Conservation (phyloP, 2,797 vertebrate genomes). For the Gambusia yucatana region DNA sequence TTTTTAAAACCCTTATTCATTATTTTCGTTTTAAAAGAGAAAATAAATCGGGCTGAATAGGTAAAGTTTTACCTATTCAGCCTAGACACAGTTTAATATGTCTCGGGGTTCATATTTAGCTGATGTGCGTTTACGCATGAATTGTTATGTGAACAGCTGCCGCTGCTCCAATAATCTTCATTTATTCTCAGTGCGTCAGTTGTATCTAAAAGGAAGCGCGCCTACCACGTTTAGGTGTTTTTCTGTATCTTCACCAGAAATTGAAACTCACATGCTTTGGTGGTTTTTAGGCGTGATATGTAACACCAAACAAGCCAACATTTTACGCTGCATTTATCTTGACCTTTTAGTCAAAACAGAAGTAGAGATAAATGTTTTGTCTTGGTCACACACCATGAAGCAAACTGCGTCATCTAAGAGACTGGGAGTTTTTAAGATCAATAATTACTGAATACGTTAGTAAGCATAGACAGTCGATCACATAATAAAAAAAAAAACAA, state of each 20-base stretch:
- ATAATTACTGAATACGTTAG: background rate
- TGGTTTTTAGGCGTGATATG: slow-evolving; percentile 12
- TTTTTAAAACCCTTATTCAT: background rate
- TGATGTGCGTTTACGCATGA: background rate
- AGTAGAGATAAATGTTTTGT: slow-evolving; percentile 8
- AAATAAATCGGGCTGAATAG: background rate
- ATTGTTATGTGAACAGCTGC: background rate
- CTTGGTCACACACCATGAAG: background rate
- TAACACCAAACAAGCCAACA: slow-evolving; percentile 33
- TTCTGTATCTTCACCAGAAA: background rate
- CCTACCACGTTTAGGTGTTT: background rate
- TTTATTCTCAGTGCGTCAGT: slow-evolving; percentile 43
- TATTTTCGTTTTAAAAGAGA: background rate
- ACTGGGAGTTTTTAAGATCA: background rate
- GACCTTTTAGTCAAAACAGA: slow-evolving; percentile 41
- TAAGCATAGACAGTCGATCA: background rate
- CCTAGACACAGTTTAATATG: too few species aligned
- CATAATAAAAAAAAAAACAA: background rate
- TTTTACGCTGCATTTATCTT: slow-evolving; percentile 32
- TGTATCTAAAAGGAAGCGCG: slow-evolving; percentile 24
- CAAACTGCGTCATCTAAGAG: background rate
- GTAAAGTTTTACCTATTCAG: background rate
- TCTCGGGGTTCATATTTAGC: background rate
- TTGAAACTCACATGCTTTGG: slow-evolving; percentile 5
- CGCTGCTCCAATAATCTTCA: slow-evolving; percentile 15